Conservation (phyloP, 2,888 invertebrate species). For the Drosophila kanekoi region DNA sequence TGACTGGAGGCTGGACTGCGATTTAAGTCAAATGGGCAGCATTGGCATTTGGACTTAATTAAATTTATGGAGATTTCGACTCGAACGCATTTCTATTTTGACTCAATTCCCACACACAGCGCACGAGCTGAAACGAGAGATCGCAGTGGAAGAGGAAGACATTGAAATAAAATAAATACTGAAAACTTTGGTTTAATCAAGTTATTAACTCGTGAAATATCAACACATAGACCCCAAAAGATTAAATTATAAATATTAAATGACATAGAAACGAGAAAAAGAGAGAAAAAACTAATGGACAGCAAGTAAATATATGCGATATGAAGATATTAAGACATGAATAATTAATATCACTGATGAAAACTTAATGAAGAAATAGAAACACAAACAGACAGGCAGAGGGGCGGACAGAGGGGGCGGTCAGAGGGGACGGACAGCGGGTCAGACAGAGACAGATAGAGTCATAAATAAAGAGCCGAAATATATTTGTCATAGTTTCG, state of each 20-base stretch:
- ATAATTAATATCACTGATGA: constrained; percentile 82
- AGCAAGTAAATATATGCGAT: constrained; percentile 69
- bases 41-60: constrained; percentile 59
- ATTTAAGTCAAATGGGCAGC: constrained; percentile 21
- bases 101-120: constrained; percentile 72
- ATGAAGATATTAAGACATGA: constrained; percentile 80
- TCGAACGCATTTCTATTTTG: constrained; percentile 23
- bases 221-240: constrained; percentile 71
- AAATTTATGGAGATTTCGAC: constrained; percentile 65
- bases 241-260: constrained; percentile 79
- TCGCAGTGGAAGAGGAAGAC: constrained; percentile 8
- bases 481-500: constrained; percentile 82
- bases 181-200: constrained; percentile 72
- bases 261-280: constrained; percentile 64
- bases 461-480: constrained; percentile 63
- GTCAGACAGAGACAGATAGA: background rate
- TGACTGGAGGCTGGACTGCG: constrained; percentile 3
- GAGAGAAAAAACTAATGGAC: constrained; percentile 45
- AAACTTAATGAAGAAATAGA: constrained; percentile 81
- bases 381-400: constrained; percentile 44
- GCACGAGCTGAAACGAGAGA: constrained; percentile 16
- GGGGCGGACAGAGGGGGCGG: background rate
- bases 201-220: constrained; percentile 80
- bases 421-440: background rate
- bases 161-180: constrained; percentile 39